Base-by-base conservation (phyloP, 1,140 invertebrate species). In the Ceratosolen fusciceps region DNA sequence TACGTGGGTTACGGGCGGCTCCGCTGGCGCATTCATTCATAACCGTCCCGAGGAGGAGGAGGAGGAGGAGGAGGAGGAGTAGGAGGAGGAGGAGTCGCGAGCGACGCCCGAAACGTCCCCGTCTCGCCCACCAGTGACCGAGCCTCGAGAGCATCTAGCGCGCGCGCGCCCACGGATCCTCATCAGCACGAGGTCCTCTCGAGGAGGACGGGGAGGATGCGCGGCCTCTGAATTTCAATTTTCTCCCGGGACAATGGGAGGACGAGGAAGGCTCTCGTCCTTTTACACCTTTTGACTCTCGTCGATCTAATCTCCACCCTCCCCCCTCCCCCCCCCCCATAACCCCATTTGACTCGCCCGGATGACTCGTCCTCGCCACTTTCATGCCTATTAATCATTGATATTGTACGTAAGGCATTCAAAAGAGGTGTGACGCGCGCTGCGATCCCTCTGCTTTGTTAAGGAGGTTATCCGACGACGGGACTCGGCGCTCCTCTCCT, bases 181-280 rank as follows among this genome's bases (percentile, higher is more conserved):
- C n/a, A n/a, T n/a, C n/a, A n/a, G 29, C 16, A 10, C 14, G 9
- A 52, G 49, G 26, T 70, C 43, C 24, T 49, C 1, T 47, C 7
- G 26, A 21, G 4, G 9, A 21, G 26, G 21, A 14, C 37, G 26
- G 16, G 8, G 12, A 29, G 16, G 21, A 19, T 16, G 10, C 19
- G 39, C 39, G 37, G 71, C 3, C 31, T 31, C 26, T 67, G 74
- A 75, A 75, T 75, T 75, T 75, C 60, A 75, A 75, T 67, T 52
- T 62, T 43, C n/a, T 2, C n/a, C 8, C 26, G 24, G 26, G 49
- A 43, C 73, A 62, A 74, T 74, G 49, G 52, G 9, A 39, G 54
- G 73, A 74, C 43, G 73, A 39, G 21, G n/a, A n/a, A n/a, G n/a
- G n/a, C n/a, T n/a, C n/a, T 47, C 0, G 8, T 47, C 73, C 24